Conservation (phyloP, 2,888 invertebrate genomes). For the Ormia ochracea region DNA sequence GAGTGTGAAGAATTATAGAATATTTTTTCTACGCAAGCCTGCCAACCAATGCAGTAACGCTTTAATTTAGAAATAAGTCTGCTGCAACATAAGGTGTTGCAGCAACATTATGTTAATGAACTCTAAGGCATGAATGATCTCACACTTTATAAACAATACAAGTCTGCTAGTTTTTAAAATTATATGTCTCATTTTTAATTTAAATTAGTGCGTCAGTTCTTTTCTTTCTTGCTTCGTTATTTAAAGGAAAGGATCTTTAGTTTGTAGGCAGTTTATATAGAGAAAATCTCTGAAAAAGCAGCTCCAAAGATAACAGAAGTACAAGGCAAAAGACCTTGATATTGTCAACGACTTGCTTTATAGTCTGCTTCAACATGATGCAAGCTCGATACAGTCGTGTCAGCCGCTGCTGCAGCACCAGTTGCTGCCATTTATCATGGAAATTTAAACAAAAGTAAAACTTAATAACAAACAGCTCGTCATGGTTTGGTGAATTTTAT, state of each 20-base stretch:
- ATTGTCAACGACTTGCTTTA: conserved; percentile 64
- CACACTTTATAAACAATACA: conserved; percentile 43
- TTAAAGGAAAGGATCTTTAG: conserved; percentile 32
- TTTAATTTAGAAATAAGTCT: not conserved
- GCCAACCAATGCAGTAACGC: not conserved
- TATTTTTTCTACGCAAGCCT: not conserved
- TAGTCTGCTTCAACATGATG: conserved; percentile 2
- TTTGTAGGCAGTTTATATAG: conserved; percentile 9
- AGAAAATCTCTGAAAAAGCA: conserved; percentile 10
- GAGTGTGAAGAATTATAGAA: not conserved
- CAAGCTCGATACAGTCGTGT: conserved; percentile 11
- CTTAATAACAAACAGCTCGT: conserved; percentile 48
- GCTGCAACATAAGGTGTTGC: conserved; percentile 16
- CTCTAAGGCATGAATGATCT: conserved; percentile 53
- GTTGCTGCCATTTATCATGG: conserved; percentile 44
- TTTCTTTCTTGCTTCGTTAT: not conserved
- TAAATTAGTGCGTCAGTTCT: conserved; percentile 34
- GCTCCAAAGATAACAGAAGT: conserved; percentile 25
- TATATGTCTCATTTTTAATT: conserved; percentile 21
- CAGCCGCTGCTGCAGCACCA: conserved; percentile 2
- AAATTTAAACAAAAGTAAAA: conserved; percentile 50
- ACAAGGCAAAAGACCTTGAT: conserved; percentile 61
- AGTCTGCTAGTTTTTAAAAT: not conserved
- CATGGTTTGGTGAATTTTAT: conserved; percentile 57
- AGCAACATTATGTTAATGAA: conserved; percentile 54